Base-by-base conservation (phyloP, 2,797 vertebrate genomes). In the Fundulus diaphanus region DNA sequence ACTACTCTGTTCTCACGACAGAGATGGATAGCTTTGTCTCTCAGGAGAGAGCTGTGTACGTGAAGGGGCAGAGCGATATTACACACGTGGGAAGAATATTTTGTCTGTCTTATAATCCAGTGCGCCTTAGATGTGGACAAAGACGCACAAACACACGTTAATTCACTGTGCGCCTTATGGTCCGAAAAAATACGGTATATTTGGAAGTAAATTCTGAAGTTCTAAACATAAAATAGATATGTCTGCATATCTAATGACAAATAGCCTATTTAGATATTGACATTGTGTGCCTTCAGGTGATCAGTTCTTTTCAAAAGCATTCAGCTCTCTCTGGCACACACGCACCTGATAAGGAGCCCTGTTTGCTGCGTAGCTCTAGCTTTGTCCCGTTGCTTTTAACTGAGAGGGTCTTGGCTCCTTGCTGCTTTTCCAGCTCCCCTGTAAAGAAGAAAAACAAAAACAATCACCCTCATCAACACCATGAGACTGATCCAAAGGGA, bases 361-460 rank as follows among this genome's bases (percentile, higher is more conserved):
- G 97, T 90, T 97, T 99, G 57, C 95, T 94, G 42, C 96, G 96
- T 27, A 96, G 91, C 79, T 98, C 97, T 83, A 96, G 94, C 92
- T 97, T 98, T 73, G 97, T 95, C 87, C 97, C 97, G 0, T 95
- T 96, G 1, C 95, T 96, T 90, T 97, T 98, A 85, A 96, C 92
- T 0, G 97, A 94, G 78, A 96, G 96, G 0, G 94, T 89, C 94
- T 97, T 98, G 70, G 95, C 89, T 40, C 97, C 97, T 88, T 98
- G 98, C 89, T 99, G 98, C 89, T 97, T 99, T 90, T 99, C 98
- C 88, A 99, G 91, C 86, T 99, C 98, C 98, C 98, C 98, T 99
- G 85, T 61, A 74, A 54, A 85, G 74, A 84, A 63, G 27, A 84
- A 42, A 75, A 82, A 80, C 54, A 81, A 44, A 81, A 59, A 73